phyloP scores from a whole-genome alignment of 1,140 invertebrate species.

The Ylistrum balloti region DNA sequence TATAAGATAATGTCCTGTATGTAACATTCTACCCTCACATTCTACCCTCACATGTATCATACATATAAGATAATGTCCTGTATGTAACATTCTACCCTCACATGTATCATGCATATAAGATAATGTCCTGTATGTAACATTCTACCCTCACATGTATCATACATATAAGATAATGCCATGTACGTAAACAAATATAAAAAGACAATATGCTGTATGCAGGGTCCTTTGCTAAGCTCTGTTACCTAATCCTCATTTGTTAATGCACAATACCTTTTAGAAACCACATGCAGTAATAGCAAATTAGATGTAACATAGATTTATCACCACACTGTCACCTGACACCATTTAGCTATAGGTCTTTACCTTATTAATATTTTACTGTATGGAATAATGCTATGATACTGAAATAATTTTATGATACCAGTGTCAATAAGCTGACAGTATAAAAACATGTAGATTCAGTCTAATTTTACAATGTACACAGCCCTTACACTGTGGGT shows the following conservation, averaged over 20 bases:
- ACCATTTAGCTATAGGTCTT: neutral
- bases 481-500: neutral
- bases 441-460: neutral
- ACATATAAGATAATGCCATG: neutral
- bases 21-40: no score
- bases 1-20: no score
- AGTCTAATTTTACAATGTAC: neutral
- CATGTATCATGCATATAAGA: no score
- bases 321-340: neutral
- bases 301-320: neutral
- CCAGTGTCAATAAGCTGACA: conserved; percentile 1
- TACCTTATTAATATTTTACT: neutral
- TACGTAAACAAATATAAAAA: no score
- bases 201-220: no score
- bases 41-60: no score
- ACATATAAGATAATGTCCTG: no score
- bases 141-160: neutral
- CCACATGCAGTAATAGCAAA: neutral
- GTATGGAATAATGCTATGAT: neutral
- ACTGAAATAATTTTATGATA: conserved; percentile 1
- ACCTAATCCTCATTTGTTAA: no score
- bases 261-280: neutral
- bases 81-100: no score
- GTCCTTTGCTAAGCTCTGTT: no score
- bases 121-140: no score